Percentiles rank a stretch among this genome's conserved stretches.
These are phyloP conservation scores for Agonopterix heracliana DNA, from an alignment of 2,888 invertebrate species.

Conservation along the genomic window DNA sequence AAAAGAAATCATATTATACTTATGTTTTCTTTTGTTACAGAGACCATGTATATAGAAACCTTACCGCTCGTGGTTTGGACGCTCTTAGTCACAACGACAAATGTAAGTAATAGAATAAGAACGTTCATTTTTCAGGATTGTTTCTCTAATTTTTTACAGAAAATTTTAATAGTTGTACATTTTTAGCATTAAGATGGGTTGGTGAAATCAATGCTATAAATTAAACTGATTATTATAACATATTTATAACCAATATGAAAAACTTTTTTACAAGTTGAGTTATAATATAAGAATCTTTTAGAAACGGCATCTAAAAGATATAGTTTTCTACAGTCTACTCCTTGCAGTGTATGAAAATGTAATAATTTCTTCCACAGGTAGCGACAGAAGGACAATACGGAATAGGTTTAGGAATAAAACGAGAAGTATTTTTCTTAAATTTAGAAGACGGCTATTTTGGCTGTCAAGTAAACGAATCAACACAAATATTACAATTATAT, in stretches of 20 bases:
- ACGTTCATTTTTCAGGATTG: neutral
- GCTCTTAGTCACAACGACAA: slow-evolving; percentile 86
- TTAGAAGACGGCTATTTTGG: slow-evolving; percentile 98
- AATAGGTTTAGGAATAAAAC: slow-evolving; percentile 89
- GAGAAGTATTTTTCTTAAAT: slow-evolving; percentile 97
- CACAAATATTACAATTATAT: slow-evolving; percentile 95
- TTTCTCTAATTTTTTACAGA: no score
- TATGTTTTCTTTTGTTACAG: slow-evolving; percentile 80
- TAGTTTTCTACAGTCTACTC: no score
- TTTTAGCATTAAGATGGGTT: no score
- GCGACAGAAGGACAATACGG: slow-evolving; percentile 87
- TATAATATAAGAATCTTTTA: no score
- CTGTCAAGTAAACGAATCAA: slow-evolving; percentile 97
- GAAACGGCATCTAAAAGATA: no score
- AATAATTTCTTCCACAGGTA: slow-evolving; percentile 70
- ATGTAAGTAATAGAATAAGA: slow-evolving; percentile 78
- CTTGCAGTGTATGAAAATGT: neutral
- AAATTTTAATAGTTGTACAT: no score
- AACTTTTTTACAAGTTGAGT: no score
- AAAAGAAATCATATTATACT: neutral
- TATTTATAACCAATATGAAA: no score
- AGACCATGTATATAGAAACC: slow-evolving; percentile 92
- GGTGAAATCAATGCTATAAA: no score
- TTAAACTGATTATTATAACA: no score
- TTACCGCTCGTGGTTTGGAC: slow-evolving; percentile 95